Evolutionary conservation across 2,113 vertebrate species (phyloP), one percentile per base, ranked within the genome.

Genomic region (Amphiprion percula): DNA sequence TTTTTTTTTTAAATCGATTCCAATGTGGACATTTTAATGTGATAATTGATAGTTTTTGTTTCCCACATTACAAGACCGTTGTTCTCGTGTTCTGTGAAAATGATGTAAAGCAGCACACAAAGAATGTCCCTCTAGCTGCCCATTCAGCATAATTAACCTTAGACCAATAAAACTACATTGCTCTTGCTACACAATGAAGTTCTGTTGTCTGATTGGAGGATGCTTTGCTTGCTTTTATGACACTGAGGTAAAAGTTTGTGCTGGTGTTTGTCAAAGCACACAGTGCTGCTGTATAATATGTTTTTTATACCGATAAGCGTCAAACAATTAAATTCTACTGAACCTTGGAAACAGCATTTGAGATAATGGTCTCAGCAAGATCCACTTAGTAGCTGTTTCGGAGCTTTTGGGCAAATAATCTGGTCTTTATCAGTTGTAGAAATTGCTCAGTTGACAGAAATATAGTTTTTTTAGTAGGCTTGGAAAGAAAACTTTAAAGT

Each of bases 81-180:
- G 69, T 86, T 77, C 39, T 88, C 8, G 21, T 83, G 85, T 89
- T 87, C 76, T 80, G 78, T 79, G 84, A 77, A 85, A 88, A 84
- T 78, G 58, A 69, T 91, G 72, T 84, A 71, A 85, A 76, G 80
- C 87, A 61, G 86, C 81, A 53, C 85, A 80, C 74, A 80, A 83
- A 80, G 84, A 88, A 82, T 93, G 84, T 84, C 83, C 75, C 77
- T 80, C 67, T 62, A 80, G 89, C 88, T 89, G 84, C 79, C 65
- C 73, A 47, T 69, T 79, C 68, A 86, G 87, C 83, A 54, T 87
- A 85, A 91, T 88, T 89, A 91, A 93, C 76, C 89, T 72, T 78
- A 90, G 83, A 92, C 90, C 75, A 94, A 95, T 95, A 94, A 94
- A 93, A 88, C 60, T 52, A 76, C 77, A 85, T 86, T 23, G 87